Conservation (phyloP, 64 coral and sea anemone genomes). For the Actinia tenebrosa region DNA sequence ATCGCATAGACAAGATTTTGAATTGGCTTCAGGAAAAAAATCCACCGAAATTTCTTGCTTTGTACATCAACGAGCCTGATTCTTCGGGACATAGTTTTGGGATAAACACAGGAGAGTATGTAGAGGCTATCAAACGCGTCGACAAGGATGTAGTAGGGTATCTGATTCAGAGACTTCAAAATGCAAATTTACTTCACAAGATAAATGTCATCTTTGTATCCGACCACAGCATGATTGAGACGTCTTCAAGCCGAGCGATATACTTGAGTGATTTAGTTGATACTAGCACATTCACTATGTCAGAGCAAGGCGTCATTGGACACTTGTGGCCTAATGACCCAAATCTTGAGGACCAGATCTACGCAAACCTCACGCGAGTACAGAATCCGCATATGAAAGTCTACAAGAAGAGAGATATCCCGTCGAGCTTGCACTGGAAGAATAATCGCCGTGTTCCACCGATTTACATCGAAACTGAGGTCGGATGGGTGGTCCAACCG, state of each 20-base stretch:
- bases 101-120: conserved; percentile 13
- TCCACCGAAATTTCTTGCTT: conserved; percentile 56
- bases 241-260: conserved; percentile 4
- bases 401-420: conserved; percentile 58
- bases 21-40: conserved; percentile 35
- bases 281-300: neutral
- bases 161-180: conserved; percentile 1
- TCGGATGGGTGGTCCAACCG: neutral
- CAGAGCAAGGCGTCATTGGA: conserved; percentile 6
- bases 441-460: conserved; percentile 62
- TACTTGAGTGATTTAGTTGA: conserved; percentile 31
- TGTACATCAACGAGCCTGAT: conserved; percentile 56
- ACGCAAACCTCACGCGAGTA: conserved; percentile 36
- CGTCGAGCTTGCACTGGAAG: conserved; percentile 43
- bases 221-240: conserved; percentile 29
- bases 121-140: conserved; percentile 22
- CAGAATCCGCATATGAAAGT: conserved; percentile 27
- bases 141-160: conserved; percentile 46
- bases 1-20: conserved; percentile 65
- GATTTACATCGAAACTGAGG: conserved; percentile 6
- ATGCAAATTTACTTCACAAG: conserved; percentile 16
- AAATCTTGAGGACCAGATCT: conserved; percentile 31
- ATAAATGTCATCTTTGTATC: conserved; percentile 38
- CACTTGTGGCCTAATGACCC: conserved; percentile 37
- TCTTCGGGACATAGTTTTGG: conserved; percentile 48